A percentile compares a stretch with the other conserved stretches of the same genome.
These are phyloP conservation scores for Caenorhabditis inopinata DNA, from an alignment of 1,140 invertebrate species.

Conservation along the genomic window DNA sequence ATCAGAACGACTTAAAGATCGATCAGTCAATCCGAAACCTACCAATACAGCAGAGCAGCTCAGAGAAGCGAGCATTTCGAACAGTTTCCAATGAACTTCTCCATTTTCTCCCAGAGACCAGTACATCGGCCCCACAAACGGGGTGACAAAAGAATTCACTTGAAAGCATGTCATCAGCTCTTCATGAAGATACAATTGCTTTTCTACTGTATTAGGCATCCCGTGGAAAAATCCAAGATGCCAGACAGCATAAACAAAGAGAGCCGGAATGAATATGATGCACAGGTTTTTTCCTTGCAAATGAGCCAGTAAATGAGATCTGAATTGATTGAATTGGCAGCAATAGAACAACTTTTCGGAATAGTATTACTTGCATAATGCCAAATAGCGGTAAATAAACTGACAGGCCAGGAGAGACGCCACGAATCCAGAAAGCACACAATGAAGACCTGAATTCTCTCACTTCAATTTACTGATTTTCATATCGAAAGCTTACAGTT, in stretches of 20 bases:
- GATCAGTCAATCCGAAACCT: too few species aligned
- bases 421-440: not conserved
- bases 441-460: not conserved
- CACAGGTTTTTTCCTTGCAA: not conserved
- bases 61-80: not conserved
- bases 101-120: not conserved
- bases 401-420: constrained; percentile 7
- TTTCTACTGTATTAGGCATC: not conserved
- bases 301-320: not conserved
- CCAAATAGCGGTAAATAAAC: not conserved
- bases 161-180: not conserved
- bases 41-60: not conserved
- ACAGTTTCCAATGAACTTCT: not conserved
- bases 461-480: not conserved
- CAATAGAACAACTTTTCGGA: too few species aligned
- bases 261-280: not conserved
- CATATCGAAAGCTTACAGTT: not conserved
- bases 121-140: constrained; percentile 5
- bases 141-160: not conserved
- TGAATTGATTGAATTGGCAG: not conserved
- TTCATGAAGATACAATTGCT: not conserved
- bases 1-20: too few species aligned
- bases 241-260: not conserved
- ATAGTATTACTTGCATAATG: not conserved
- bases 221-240: not conserved